Evolutionary conservation across 1,140 invertebrate species (phyloP), one percentile per base, ranked within the genome.

Genomic region (Tetramorium simillimum): DNA sequence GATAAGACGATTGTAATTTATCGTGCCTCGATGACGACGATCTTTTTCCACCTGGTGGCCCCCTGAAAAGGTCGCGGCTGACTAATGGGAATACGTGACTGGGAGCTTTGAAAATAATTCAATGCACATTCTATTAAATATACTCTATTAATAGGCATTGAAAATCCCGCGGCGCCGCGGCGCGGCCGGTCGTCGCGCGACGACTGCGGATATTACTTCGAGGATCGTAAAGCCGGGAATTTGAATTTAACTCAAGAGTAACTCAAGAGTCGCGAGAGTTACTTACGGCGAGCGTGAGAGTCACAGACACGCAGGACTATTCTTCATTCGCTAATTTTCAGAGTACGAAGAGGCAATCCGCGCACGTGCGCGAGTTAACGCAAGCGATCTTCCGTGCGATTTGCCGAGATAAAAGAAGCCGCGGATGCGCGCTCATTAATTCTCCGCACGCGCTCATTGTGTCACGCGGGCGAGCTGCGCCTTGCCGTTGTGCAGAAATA

Each of bases 1-100:
- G 87, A 89, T 89, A 80, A 86, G 87, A 70, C 88, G 75, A 81
- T 89, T 70, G 86, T 77, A 89, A 89, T 89, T 89, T 86, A 89
- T 89, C 88, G 85, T 56, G 60, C 60, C 18, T 16, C 53, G 87
- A 89, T 89, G 88, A 89, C 88, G 70, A 89, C 78, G 85, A 86
- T 70, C 37, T 78, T 72, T 89, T 69, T 51, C 40, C 37, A 65
- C 33, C 60, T n/a, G 53, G 28, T 53, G 51, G 67, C 56, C 40
- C 53, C 43, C 4, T 73, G 69, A 73, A 75, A 49, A 81, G 78
- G 75, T 46, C 86, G 51, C 70, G 86, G 21, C 62, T 73, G 69
- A 84, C 80, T 75, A 84, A 84, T 84, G 69, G 40, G 37, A 60
- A 70, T 60, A 3, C 65, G 69, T 60, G 69, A 84, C 72, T 60